Evolutionary conservation across 2,797 vertebrate species (phyloP).

Genomic region (Chaetophractus vellerosus): DNA sequence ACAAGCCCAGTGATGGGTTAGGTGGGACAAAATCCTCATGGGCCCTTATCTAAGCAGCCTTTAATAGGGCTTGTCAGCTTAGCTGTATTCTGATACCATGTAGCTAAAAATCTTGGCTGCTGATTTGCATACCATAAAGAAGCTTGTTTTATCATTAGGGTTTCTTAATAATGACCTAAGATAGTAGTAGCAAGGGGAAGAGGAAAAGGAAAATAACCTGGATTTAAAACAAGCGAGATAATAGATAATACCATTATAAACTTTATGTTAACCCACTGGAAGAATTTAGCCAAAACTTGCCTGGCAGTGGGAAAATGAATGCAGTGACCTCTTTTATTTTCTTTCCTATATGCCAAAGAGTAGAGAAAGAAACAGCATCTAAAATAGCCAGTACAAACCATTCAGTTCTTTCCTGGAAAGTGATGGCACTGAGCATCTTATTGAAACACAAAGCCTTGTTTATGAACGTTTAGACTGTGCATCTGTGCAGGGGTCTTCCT

Average conservation of each 20-base stretch:
- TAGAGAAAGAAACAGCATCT: not conserved
- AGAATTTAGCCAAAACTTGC: conserved; percentile 38
- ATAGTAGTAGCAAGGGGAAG: not conserved
- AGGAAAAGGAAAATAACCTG: not conserved
- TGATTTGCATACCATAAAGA: not conserved
- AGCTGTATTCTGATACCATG: not conserved
- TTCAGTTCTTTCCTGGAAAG: not conserved
- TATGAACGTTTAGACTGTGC: not conserved
- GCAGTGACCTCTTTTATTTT: not conserved
- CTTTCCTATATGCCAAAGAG: not conserved
- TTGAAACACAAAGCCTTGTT: not conserved
- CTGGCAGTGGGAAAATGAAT: not conserved
- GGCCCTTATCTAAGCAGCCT: not conserved
- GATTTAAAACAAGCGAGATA: conserved; percentile 15
- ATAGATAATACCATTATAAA: not conserved
- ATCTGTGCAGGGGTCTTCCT: not conserved
- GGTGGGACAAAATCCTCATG: not conserved
- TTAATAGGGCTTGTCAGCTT: not conserved
- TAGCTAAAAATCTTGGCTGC: not conserved
- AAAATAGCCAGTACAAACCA: not conserved
- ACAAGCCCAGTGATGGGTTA: not conserved
- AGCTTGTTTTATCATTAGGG: not conserved
- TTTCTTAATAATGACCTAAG: conserved; percentile 7
- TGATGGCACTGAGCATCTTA: not conserved
- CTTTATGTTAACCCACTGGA: not conserved